These are phyloP conservation scores for Macquaria ambigua DNA, from an alignment of 2,113 vertebrate genomes.

Conservation along the genomic window DNA sequence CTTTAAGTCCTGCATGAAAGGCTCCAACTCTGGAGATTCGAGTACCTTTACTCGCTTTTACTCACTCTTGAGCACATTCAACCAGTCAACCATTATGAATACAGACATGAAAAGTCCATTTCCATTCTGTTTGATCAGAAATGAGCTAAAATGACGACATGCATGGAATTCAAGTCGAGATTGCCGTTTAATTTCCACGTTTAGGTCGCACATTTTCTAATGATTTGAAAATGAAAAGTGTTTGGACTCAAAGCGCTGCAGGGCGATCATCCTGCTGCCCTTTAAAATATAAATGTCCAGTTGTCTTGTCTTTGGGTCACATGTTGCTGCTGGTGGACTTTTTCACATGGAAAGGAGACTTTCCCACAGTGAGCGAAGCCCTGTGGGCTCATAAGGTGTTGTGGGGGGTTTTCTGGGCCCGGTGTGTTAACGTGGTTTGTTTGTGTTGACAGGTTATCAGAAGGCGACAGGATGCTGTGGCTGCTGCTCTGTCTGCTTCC, in stretches of 20 bases:
- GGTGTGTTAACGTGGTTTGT: not conserved
- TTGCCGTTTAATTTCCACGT: too few species aligned
- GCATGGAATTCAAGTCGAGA: too few species aligned
- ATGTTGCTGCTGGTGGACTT: conserved; percentile 5
- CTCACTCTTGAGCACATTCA: too few species aligned
- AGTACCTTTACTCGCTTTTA: too few species aligned
- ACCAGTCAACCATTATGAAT: too few species aligned
- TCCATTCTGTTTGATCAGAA: too few species aligned
- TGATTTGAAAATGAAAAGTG: too few species aligned
- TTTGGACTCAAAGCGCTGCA: conserved; percentile 3
- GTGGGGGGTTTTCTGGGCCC: not conserved
- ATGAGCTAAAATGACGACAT: too few species aligned
- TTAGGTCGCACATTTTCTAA: too few species aligned
- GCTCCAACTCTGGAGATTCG: too few species aligned
- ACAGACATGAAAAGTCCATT: too few species aligned
- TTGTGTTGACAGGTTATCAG: conserved; percentile 47
- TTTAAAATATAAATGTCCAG: not conserved
- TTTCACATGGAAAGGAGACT: not conserved
- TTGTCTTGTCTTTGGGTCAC: conserved; percentile 15
- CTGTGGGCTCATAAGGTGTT: not conserved
- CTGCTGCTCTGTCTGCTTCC: conserved; percentile 60
- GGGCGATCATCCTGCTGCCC: conserved; percentile 18
- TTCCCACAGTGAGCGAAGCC: conserved; percentile 4
- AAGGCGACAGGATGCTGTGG: conserved; percentile 60
- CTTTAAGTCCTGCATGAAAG: too few species aligned